phyloP scores from a whole-genome alignment of 2,888 invertebrate species.

The Perdita meconis region DNA sequence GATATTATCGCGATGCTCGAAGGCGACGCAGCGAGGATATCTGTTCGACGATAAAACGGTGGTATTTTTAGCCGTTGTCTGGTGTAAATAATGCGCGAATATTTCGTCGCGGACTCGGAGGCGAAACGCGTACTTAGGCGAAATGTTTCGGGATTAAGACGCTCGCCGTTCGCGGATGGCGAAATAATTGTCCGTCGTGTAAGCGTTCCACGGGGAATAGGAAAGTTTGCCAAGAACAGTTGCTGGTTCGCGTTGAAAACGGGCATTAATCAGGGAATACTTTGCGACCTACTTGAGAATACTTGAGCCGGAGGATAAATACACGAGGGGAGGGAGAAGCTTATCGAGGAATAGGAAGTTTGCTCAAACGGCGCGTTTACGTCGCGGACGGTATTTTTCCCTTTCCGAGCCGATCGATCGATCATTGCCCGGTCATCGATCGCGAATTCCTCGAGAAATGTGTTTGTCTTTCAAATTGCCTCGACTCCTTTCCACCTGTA shows the following conservation, averaged over 20 bases:
- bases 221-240: constrained; percentile 56
- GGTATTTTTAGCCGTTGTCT: background rate
- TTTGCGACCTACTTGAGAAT: constrained; percentile 62
- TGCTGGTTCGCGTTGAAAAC: constrained; percentile 46
- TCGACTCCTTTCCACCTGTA: too few species aligned
- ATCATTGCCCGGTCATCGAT: constrained; percentile 59
- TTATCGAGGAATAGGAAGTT: background rate
- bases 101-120: background rate
- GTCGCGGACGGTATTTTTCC: constrained; percentile 41
- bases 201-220: constrained; percentile 46
- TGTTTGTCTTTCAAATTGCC: constrained; percentile 64
- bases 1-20: constrained; percentile 5
- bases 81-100: constrained; percentile 19
- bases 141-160: constrained; percentile 59
- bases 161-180: constrained; percentile 36
- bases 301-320: constrained; percentile 47
- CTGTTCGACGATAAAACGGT: constrained; percentile 7
- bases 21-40: too few species aligned
- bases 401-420: constrained; percentile 36
- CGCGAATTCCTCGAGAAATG: constrained; percentile 56
- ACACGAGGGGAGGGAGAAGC: constrained; percentile 28
- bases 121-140: constrained; percentile 37
- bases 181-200: constrained; percentile 58
- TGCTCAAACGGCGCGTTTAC: constrained; percentile 53
- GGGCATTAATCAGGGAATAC: constrained; percentile 65